Evolutionary conservation across 2,888 invertebrate species (phyloP).

Genomic region (Drosophila kuntzei): DNA sequence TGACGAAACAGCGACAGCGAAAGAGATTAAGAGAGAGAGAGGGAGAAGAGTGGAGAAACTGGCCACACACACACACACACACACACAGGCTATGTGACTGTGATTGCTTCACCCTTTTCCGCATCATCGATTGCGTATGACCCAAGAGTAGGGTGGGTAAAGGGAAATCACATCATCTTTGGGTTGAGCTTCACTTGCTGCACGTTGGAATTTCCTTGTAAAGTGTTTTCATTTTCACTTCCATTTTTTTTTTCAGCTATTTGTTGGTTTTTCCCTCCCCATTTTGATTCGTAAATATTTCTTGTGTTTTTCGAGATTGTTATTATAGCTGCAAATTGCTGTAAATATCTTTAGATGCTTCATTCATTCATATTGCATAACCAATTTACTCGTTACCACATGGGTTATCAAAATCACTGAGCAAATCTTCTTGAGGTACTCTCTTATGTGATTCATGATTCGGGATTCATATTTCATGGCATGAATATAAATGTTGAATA

Average conservation of each 20-base stretch:
- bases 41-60: neutral
- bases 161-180: slow-evolving; percentile 38
- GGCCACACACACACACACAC: slow-evolving; percentile 2
- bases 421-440: slow-evolving; percentile 2
- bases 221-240: slow-evolving; percentile 67
- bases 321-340: slow-evolving; percentile 57
- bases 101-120: slow-evolving; percentile 72
- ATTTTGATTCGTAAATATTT: slow-evolving; percentile 26
- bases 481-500: slow-evolving; percentile 11
- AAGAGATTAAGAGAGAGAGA: neutral
- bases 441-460: slow-evolving; percentile 2
- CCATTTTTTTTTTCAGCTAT: slow-evolving; percentile 38
- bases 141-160: neutral
- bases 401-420: slow-evolving; percentile 34
- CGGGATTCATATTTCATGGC: slow-evolving; percentile 1
- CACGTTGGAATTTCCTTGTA: slow-evolving; percentile 26
- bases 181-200: slow-evolving; percentile 46
- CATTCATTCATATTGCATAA: slow-evolving; percentile 51
- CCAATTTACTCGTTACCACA: slow-evolving; percentile 19
- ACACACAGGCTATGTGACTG: slow-evolving; percentile 41
- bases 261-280: slow-evolving; percentile 5
- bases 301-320: slow-evolving; percentile 34
- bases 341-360: slow-evolving; percentile 53
- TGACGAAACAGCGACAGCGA: slow-evolving; percentile 10
- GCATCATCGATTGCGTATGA: slow-evolving; percentile 65